phyloP scores from a whole-genome alignment of 2,888 invertebrate genomes.

The Lobophora halterata region DNA sequence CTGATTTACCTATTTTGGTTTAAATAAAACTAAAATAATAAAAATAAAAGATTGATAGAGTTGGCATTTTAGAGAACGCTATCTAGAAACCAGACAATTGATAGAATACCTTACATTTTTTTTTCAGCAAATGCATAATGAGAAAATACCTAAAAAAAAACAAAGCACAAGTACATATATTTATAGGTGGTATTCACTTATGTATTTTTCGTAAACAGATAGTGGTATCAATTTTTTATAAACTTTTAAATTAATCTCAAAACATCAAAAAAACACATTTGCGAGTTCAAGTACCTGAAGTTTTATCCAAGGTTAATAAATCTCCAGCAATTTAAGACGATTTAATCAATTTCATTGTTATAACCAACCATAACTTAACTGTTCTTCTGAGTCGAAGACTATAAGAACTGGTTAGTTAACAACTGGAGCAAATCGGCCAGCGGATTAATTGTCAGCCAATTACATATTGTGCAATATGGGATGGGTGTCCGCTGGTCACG shows the following conservation, averaged over 20 bases:
- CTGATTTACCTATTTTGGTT: no score
- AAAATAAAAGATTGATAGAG: no score
- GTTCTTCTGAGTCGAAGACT: constrained; percentile 67
- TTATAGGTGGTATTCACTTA: no score
- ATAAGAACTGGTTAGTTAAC: constrained; percentile 77
- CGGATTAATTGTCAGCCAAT: constrained; percentile 69
- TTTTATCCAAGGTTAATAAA: constrained; percentile 30
- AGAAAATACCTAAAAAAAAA: no score
- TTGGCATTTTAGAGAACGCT: no score
- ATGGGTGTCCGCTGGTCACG: constrained; percentile 56
- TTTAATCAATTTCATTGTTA: constrained; percentile 54
- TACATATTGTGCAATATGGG: constrained; percentile 70
- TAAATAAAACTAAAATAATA: no score
- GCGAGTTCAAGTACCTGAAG: constrained; percentile 20
- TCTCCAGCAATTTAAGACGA: constrained; percentile 37
- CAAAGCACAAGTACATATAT: no score
- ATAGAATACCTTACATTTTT: no score
- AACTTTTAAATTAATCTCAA: not conserved
- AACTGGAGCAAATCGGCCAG: constrained; percentile 77
- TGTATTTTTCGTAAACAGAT: no score
- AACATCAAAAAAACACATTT: not conserved
- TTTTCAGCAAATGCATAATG: no score
- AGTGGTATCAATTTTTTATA: no score
- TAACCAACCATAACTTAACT: constrained; percentile 67
- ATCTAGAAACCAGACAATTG: no score